Conservation (phyloP, 2,797 vertebrate species). For the Malacoraja senta region DNA sequence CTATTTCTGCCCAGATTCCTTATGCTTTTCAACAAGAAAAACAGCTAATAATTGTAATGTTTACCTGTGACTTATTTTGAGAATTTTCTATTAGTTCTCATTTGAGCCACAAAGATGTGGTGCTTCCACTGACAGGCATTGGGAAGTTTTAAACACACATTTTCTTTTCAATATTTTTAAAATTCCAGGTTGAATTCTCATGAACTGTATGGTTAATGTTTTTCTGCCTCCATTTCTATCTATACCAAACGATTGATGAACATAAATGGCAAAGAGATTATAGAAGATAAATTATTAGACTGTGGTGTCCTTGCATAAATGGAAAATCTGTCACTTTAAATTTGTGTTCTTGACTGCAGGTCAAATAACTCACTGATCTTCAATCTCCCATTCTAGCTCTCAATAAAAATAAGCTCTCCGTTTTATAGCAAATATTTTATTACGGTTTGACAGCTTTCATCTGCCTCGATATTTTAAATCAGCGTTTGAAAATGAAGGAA, state of each 20-base stretch:
- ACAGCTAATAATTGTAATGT: neutral
- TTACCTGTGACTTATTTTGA: neutral
- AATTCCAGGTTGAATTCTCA: neutral
- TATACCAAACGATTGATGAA: neutral
- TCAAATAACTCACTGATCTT: neutral
- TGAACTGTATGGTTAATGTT: neutral
- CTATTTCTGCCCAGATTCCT: neutral
- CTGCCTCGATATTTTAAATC: neutral
- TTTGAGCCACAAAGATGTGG: neutral
- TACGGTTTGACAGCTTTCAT: neutral
- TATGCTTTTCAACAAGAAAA: neutral
- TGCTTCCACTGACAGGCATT: neutral
- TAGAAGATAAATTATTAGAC: neutral
- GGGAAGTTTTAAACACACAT: neutral
- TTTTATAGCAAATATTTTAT: neutral
- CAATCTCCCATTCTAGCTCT: neutral
- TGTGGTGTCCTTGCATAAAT: neutral
- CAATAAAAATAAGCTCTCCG: neutral
- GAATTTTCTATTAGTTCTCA: neutral
- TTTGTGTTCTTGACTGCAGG: too few relatives aligned
- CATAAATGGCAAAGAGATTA: neutral
- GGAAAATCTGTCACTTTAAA: neutral
- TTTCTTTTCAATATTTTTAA: neutral
- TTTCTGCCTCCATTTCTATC: neutral
- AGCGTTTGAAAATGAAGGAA: neutral